Evolutionary conservation across 2,888 invertebrate genomes (phyloP), one percentile per base, ranked within the genome.

Genomic region (Leptopterna dolabrata): DNA sequence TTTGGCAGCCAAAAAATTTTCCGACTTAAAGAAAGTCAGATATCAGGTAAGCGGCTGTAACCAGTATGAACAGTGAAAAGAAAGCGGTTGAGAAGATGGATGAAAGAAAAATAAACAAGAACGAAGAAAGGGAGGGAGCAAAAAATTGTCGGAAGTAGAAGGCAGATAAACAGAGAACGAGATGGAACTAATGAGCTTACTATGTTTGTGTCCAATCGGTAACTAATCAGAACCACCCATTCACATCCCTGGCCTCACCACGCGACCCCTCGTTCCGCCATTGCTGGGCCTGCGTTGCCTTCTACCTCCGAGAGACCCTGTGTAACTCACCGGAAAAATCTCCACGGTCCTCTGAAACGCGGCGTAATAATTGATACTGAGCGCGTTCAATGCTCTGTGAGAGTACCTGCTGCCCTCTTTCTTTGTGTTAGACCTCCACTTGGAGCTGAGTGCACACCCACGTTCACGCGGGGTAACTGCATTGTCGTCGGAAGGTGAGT

Each of bases 111-210:
- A 76, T 6, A 36, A 76, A 41, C 30, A 2, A 30, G 13, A 76
- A 30, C n/a, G 73, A 41, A 30, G 36, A 36, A 76, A 76, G 19
- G 73, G 73, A 41, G 41, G 36, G n/a, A 76, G 36, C 36, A 63
- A 63, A 63, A 63, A 63, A 24, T 63, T 63, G 63, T 63, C 19
- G 63, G 63, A 63, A 63, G 63, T 63, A 3, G 24, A 36, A 41
- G 73, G 73, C 19, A 73, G 51, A 81, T 81, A 55, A 81, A 81
- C 55, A 55, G 71, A 30, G 24, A 83, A 83, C 83, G 70, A 83
- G 83, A 71, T 83, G 70, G 83, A 83, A 83, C 70, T 83, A 63
- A 83, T 71, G 83, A 83, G 83, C 83, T 83, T 71, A 63, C 41
- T 30, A 63, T n/a, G 83, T 41, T 83, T 71, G 83, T 83, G 83